Percentiles rank a stretch among this genome's conserved stretches.
phyloP scores from a whole-genome alignment of 2,797 vertebrate genomes.

The Nannoperca obscura region DNA sequence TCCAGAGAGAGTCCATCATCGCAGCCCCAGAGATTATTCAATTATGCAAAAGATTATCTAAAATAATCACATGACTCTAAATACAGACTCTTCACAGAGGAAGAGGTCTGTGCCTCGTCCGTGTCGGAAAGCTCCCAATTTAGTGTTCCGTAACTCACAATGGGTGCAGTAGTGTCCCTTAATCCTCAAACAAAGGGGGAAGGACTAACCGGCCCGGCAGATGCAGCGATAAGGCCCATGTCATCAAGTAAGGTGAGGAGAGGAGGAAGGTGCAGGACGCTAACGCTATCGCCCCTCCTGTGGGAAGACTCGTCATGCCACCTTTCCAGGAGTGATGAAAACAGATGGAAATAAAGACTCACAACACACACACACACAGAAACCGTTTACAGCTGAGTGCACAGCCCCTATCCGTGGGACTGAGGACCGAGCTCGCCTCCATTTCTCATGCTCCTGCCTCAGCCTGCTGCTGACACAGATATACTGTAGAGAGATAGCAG shows the following conservation, averaged over 20 bases:
- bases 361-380: slow-evolving; percentile 30
- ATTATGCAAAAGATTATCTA: slow-evolving; percentile 30
- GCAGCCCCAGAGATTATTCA: slow-evolving; percentile 34
- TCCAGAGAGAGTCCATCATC: slow-evolving; percentile 36
- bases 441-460: slow-evolving; percentile 79
- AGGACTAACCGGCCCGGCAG: slow-evolving; percentile 52
- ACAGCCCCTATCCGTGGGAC: slow-evolving; percentile 76
- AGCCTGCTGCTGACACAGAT: slow-evolving; percentile 81
- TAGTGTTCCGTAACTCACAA: slow-evolving; percentile 31
- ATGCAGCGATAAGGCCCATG: slow-evolving; percentile 73
- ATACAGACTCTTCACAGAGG: slow-evolving; percentile 21
- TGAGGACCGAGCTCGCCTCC: slow-evolving; percentile 75
- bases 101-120: background rate
- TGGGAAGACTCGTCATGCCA: slow-evolving; percentile 77
- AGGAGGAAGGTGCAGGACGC: slow-evolving; percentile 55
- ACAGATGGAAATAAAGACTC: slow-evolving; percentile 70
- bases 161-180: slow-evolving; percentile 39
- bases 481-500: slow-evolving; percentile 76
- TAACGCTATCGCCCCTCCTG: slow-evolving; percentile 59
- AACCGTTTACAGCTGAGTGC: slow-evolving; percentile 71
- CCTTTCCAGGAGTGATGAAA: slow-evolving; percentile 78
- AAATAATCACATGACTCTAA: slow-evolving; percentile 36
- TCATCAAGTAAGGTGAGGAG: slow-evolving; percentile 61
- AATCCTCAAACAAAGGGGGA: slow-evolving; percentile 64
- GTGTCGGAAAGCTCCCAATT: slow-evolving; percentile 25